phyloP scores from a whole-genome alignment of 2,797 vertebrate genomes.

The Loriculus beryllinus region DNA sequence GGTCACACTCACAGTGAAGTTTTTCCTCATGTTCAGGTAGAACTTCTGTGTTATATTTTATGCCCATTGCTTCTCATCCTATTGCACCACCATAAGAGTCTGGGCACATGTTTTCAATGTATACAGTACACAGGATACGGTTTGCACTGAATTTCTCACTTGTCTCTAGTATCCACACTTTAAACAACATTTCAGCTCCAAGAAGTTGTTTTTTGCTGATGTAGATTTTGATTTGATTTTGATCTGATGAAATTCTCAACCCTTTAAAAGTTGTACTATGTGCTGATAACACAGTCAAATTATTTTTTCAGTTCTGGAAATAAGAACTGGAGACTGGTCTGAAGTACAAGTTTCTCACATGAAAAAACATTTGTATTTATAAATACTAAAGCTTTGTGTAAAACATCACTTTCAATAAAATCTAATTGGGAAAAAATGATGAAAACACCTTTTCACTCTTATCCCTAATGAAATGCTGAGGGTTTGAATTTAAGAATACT shows the following conservation, averaged over 20 bases:
- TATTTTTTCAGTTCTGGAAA: not conserved
- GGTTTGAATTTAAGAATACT: not conserved
- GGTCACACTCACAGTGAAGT: not conserved
- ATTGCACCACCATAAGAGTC: not conserved
- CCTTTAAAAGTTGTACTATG: not conserved
- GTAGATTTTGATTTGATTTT: not conserved
- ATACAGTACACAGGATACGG: not conserved
- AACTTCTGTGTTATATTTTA: not conserved
- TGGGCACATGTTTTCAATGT: not conserved
- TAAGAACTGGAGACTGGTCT: not conserved
- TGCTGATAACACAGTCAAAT: not conserved
- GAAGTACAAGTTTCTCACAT: not conserved
- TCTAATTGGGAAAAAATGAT: not conserved
- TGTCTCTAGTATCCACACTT: not conserved
- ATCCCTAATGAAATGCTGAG: not conserved
- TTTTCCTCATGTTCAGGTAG: not conserved
- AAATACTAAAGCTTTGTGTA: not conserved
- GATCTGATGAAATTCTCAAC: not conserved
- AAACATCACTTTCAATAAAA: not conserved
- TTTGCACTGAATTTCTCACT: not conserved
- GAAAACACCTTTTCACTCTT: not conserved
- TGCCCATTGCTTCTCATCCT: not conserved
- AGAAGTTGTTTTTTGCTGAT: not conserved
- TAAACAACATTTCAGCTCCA: not conserved
- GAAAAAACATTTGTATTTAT: not conserved